Evolutionary conservation across 2,113 vertebrate species (phyloP), one percentile per base, ranked within the genome.

Genomic region (Heteronetta atricapilla): DNA sequence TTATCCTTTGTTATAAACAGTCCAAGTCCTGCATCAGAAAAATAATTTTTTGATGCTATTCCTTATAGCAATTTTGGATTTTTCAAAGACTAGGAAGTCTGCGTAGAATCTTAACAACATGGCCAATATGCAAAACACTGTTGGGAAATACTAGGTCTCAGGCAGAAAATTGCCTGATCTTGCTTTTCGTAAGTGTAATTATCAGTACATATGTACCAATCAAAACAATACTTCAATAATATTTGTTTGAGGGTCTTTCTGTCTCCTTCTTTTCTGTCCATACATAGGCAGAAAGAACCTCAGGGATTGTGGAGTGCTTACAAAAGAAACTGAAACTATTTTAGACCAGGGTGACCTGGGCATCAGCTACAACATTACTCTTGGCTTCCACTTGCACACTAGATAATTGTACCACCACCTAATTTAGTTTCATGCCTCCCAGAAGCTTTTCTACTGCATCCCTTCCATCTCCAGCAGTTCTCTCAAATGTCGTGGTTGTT

Each of bases 1-100:
- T 93, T 93, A 74, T 62, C 88, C 48, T 74, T n/a, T 86, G 19
- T 22, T 87, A 29, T 52, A 86, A 80, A 53, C 19, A 77, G 96
- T 53, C 48, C 20, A 68, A 72, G 46, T 46, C 34, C 25, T 72
- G 10, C 38, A 72, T 40, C 34, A 81, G 33, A 82, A 88, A 82
- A 19, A 69, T 13, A 28, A 7, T 11, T 70, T 95, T 66, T 70
- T 78, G n/a, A 68, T 90, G 42, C 36, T 67, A 31, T 2, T 74
- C 36, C n/a, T 66, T 78, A 50, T 0, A 86, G 58, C 1, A 3
- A 34, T 80, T 88, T 74, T 59, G 11, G n/a, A 70, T 77, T 82
- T 87, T 56, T 85, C n/a, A 29, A 64, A 59, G 38, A 8, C 28
- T 52, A 77, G 36, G 29, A 91, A 76, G 28, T 58, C 78, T 46